Conservation (phyloP, 2,888 invertebrate species). For the Liopterus haemorrhoidalis region DNA sequence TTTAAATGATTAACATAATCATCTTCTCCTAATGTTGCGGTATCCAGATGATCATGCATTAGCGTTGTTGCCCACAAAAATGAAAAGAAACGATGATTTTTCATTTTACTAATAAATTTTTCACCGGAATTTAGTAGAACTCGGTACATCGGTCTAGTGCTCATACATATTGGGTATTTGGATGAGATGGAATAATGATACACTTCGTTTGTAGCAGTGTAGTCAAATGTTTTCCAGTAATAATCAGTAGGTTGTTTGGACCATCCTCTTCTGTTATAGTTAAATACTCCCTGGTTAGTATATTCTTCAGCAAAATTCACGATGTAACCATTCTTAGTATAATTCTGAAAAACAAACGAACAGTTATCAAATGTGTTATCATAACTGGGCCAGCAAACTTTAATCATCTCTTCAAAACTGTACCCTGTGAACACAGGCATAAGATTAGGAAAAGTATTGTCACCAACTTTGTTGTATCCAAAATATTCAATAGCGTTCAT, state of each 20-base stretch:
- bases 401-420: slow-evolving; percentile 54
- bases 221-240: slow-evolving; percentile 65
- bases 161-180: slow-evolving; percentile 57
- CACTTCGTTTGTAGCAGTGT: slow-evolving; percentile 58
- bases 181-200: slow-evolving; percentile 57
- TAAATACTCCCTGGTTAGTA: slow-evolving; percentile 65
- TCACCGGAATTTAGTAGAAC: slow-evolving; percentile 61
- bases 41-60: slow-evolving; percentile 72
- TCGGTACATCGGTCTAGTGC: slow-evolving; percentile 58
- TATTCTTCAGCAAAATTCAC: slow-evolving; percentile 76
- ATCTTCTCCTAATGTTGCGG: too few species aligned
- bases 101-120: too few species aligned
- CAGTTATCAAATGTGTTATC: too few species aligned
- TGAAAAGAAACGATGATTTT: too few species aligned
- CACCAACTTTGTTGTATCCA: too few species aligned
- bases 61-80: slow-evolving; percentile 74
- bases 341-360: too few species aligned
- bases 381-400: slow-evolving; percentile 52
- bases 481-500: too few species aligned
- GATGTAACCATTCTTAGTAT: too few species aligned
- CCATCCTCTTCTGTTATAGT: slow-evolving; percentile 71
- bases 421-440: slow-evolving; percentile 67
- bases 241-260: too few species aligned
- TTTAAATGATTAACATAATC: too few species aligned
- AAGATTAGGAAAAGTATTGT: slow-evolving; percentile 82